These are phyloP conservation scores for Microctenopoma steveboyesi DNA, from an alignment of 2,797 vertebrate species.

Conservation along the genomic window DNA sequence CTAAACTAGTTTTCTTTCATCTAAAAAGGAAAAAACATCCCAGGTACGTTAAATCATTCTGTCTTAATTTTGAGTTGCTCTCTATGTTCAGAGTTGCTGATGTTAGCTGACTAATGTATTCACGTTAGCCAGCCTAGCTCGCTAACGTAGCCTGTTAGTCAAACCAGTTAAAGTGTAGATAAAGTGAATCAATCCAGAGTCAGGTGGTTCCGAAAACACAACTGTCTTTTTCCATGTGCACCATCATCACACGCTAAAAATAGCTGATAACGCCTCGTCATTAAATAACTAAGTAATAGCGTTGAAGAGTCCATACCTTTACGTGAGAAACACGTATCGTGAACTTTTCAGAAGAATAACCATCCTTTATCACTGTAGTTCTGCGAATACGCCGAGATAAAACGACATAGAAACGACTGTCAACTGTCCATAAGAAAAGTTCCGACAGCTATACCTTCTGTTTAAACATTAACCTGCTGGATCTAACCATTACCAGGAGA, in stretches of 20 bases:
- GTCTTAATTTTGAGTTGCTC: not conserved
- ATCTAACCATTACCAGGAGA: not conserved
- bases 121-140: constrained; percentile 41
- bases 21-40: not conserved
- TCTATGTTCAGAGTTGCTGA: constrained; percentile 9
- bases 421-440: not conserved
- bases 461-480: constrained; percentile 25
- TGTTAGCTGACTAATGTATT: constrained; percentile 16
- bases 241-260: not conserved
- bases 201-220: not conserved
- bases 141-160: constrained; percentile 11
- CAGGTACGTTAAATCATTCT: constrained; percentile 44
- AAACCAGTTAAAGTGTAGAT: not conserved
- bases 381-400: not conserved
- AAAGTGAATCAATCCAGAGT: not conserved
- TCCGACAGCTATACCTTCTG: not conserved
- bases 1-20: not conserved
- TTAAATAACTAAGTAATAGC: too few species aligned
- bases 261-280: accelerated
- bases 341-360: not conserved
- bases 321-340: not conserved
- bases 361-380: not conserved
- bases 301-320: constrained; percentile 6
- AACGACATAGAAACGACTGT: not conserved
- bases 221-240: too few species aligned